Evolutionary conservation across 2,113 vertebrate species (phyloP).

Genomic region (Ginglymostoma cirratum): DNA sequence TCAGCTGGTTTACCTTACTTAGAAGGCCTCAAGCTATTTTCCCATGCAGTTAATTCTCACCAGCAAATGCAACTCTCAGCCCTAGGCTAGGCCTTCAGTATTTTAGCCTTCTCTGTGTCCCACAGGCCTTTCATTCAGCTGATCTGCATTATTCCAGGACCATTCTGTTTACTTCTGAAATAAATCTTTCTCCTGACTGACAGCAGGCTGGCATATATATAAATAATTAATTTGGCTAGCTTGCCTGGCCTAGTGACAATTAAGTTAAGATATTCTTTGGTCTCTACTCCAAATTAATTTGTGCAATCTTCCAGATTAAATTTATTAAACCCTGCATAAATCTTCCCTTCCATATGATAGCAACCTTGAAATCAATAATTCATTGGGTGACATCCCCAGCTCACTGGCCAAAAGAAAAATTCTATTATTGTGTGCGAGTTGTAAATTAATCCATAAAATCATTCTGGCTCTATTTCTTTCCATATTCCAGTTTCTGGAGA

Average conservation of each 20-base stretch:
- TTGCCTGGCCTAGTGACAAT: neutral
- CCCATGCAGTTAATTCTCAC: neutral
- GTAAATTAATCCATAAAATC: conserved; percentile 2
- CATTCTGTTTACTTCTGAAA: neutral
- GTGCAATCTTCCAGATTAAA: neutral
- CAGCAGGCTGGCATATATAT: neutral
- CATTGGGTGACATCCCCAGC: neutral
- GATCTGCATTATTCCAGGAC: neutral
- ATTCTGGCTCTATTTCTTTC: neutral
- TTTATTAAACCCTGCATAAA: neutral
- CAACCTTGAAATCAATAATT: neutral
- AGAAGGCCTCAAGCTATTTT: neutral
- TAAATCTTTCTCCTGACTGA: neutral
- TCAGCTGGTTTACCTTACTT: neutral
- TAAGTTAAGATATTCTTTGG: neutral
- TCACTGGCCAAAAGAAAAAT: neutral
- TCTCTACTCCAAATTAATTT: neutral
- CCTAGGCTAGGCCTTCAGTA: neutral
- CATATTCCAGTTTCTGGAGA: neutral
- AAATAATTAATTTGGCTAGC: neutral
- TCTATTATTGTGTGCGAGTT: neutral
- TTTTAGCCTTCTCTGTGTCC: neutral
- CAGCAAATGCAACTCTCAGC: neutral
- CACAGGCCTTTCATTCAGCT: neutral
- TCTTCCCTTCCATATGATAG: neutral